Evolutionary conservation across 2,888 invertebrate genomes (phyloP).

Genomic region (Sepiola atlantica): DNA sequence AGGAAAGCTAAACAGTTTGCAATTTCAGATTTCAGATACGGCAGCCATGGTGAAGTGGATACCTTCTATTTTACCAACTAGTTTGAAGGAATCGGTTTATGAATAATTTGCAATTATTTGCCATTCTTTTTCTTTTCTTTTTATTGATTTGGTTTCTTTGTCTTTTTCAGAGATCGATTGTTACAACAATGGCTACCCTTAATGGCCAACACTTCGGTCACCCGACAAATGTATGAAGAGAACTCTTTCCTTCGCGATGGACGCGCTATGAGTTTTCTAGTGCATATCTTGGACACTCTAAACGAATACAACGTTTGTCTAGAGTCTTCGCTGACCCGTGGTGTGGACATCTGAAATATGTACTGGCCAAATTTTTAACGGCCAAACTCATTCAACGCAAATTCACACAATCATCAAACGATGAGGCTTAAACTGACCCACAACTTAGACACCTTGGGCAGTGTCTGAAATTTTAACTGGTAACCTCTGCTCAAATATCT

Average conservation of each 20-base stretch:
- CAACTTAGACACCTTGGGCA: background rate
- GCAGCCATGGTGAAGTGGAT: too few relatives aligned
- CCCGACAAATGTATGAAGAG: constrained; percentile 95
- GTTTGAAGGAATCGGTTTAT: background rate
- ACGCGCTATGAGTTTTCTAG: constrained; percentile 88
- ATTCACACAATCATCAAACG: background rate
- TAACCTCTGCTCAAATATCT: background rate
- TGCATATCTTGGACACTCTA: constrained; percentile 91
- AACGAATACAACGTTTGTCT: constrained; percentile 84
- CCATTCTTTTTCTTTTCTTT: background rate
- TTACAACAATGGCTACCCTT: constrained; percentile 93
- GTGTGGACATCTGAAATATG: constrained; percentile 67
- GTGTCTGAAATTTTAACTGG: background rate
- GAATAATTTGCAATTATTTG: background rate
- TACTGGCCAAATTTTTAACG: background rate
- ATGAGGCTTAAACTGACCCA: background rate
- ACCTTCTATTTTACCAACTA: background rate
- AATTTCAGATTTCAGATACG: too few relatives aligned
- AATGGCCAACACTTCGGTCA: constrained; percentile 91
- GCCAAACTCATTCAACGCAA: background rate
- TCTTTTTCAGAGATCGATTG: constrained; percentile 74
- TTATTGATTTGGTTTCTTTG: constrained; percentile 14
- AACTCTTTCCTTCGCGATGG: constrained; percentile 93
- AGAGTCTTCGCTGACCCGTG: constrained; percentile 75
- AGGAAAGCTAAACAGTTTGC: too few relatives aligned